Conservation (phyloP, 2,888 invertebrate genomes). For the Quadriops clusia region DNA sequence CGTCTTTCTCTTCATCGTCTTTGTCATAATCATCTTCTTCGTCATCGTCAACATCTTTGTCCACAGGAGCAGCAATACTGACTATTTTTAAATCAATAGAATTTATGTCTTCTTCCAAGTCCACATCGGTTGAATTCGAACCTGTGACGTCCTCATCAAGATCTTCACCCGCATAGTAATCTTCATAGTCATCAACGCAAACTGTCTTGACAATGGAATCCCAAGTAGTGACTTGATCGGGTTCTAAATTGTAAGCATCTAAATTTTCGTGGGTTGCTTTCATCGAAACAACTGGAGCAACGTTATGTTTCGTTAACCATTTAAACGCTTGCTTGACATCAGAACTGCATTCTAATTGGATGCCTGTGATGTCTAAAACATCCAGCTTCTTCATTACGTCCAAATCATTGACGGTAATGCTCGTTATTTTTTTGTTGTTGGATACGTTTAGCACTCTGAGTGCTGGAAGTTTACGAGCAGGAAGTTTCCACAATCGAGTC, state of each 20-base stretch:
- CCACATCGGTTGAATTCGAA: too few species aligned
- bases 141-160: slow-evolving; percentile 9
- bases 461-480: slow-evolving; percentile 18
- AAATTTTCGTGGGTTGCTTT: slow-evolving; percentile 18
- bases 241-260: slow-evolving; percentile 4
- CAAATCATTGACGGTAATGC: slow-evolving; percentile 47
- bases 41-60: slow-evolving; percentile 31
- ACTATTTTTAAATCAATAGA: too few species aligned
- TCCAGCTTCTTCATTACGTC: slow-evolving; percentile 45
- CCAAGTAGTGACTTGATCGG: slow-evolving; percentile 8
- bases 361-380: slow-evolving; percentile 50
- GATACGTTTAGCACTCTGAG: slow-evolving; percentile 42
- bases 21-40: slow-evolving; percentile 34
- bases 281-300: slow-evolving; percentile 39
- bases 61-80: slow-evolving; percentile 17
- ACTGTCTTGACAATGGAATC: slow-evolving; percentile 24
- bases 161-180: slow-evolving; percentile 25
- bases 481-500: slow-evolving; percentile 49
- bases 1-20: slow-evolving; percentile 21
- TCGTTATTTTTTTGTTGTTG: slow-evolving; percentile 46
- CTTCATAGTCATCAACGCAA: slow-evolving; percentile 18
- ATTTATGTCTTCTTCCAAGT: too few species aligned
- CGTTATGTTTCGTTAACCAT: slow-evolving; percentile 47
- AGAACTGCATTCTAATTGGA: slow-evolving; percentile 55
- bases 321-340: slow-evolving; percentile 56